These are phyloP conservation scores for Cettia cetti DNA, from an alignment of 2,113 vertebrate species.

Conservation along the genomic window DNA sequence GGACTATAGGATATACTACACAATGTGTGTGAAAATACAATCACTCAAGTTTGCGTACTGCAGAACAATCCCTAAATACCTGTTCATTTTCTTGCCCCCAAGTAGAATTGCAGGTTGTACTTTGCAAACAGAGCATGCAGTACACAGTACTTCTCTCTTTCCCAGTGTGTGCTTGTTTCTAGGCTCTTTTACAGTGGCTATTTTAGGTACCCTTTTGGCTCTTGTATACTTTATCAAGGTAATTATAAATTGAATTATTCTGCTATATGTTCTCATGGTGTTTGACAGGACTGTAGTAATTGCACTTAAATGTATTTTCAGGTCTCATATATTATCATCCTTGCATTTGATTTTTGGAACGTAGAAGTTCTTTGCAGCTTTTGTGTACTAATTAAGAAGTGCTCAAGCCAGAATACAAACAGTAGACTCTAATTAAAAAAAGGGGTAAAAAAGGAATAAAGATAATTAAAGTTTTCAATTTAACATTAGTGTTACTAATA, in stretches of 20 bases:
- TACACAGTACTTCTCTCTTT: not conserved
- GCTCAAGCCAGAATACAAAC: not conserved
- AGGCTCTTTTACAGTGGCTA: not conserved
- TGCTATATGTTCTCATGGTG: not conserved
- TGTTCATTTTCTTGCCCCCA: not conserved
- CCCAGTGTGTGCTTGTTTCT: not conserved
- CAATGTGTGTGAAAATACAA: not conserved
- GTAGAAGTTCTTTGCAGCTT: not conserved
- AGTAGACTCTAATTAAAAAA: not conserved
- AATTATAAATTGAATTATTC: not conserved
- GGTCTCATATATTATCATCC: not conserved
- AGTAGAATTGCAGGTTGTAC: not conserved
- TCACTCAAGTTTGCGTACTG: not conserved
- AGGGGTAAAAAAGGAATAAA: not conserved
- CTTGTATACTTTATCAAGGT: not conserved
- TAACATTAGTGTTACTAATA: not conserved
- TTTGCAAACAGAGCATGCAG: not conserved
- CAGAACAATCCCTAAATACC: not conserved
- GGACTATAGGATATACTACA: not conserved
- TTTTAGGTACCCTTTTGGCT: not conserved
- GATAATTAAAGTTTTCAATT: not conserved
- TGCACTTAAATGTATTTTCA: not conserved
- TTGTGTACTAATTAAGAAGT: not conserved
- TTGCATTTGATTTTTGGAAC: not conserved
- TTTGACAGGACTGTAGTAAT: not conserved